Conservation (phyloP, 2,888 invertebrate species). For the Adelphocoris suturalis region DNA sequence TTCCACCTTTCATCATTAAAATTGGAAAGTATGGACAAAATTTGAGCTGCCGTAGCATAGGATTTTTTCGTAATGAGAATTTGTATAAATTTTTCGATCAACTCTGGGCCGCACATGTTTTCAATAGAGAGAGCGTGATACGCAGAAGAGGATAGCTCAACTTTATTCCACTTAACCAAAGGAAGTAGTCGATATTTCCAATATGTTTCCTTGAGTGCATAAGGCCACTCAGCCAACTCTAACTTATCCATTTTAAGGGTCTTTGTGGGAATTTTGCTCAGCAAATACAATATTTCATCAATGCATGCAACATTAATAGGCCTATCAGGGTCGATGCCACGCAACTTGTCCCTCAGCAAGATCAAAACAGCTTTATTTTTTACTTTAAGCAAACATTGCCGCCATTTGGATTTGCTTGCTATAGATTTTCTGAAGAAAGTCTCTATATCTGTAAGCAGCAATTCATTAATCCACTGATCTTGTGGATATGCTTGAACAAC, state of each 20-base stretch:
- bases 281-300: not conserved
- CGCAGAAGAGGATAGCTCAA: not conserved
- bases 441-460: slow-evolving; percentile 19
- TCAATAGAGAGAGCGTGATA: not conserved
- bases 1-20: slow-evolving; percentile 4
- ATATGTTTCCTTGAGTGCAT: not conserved
- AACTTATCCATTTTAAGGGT: not conserved
- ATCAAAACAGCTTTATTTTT: not conserved
- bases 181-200: not conserved
- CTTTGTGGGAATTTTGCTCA: slow-evolving; percentile 5
- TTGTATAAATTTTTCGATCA: not conserved
- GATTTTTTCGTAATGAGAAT: not conserved
- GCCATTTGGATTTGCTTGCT: not conserved
- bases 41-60: too few relatives aligned
- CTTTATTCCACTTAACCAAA: not conserved
- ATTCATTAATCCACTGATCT: slow-evolving; percentile 1
- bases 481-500: not conserved
- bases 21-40: not conserved
- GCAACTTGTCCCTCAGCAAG: not conserved
- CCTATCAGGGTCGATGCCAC: not conserved
- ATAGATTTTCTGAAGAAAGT: not conserved
- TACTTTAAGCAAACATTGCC: not conserved
- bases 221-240: slow-evolving; percentile 32
- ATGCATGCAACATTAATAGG: not conserved
- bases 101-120: not conserved